Conservation (phyloP, 2,113 vertebrate species). For the Fulica atra region DNA sequence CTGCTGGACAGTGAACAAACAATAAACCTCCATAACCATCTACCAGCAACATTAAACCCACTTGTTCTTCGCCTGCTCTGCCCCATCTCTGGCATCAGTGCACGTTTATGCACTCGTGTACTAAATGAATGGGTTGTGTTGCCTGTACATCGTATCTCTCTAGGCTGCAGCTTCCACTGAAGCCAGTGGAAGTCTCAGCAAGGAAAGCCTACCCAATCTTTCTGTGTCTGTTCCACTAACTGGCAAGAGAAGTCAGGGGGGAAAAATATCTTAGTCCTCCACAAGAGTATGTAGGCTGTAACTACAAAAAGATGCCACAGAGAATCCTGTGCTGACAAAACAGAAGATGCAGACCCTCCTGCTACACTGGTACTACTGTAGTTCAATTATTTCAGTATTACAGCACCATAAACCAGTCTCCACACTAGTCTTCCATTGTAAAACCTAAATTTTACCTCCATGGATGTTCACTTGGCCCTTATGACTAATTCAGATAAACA, state of each 20-base stretch:
- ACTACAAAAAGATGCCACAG: background rate
- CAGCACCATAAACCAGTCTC: background rate
- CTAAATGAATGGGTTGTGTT: background rate
- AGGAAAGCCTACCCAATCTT: background rate
- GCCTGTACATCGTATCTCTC: background rate
- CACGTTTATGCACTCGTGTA: background rate
- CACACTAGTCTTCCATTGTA: background rate
- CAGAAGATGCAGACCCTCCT: background rate
- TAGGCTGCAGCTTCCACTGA: background rate
- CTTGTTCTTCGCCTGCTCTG: background rate
- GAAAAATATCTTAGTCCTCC: constrained; percentile 17
- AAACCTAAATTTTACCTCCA: background rate
- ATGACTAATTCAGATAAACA: background rate
- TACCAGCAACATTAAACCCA: background rate
- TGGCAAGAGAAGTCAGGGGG: background rate
- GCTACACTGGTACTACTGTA: background rate
- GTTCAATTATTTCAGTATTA: background rate
- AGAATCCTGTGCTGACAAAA: background rate
- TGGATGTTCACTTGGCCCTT: background rate
- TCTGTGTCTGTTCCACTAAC: background rate
- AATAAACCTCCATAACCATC: background rate
- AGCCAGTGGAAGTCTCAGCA: background rate
- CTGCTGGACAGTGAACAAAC: background rate
- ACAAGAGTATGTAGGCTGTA: background rate
- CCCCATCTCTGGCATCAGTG: background rate